Base-by-base conservation (phyloP, 2,113 vertebrate genomes). In the Caranx melampygus region DNA sequence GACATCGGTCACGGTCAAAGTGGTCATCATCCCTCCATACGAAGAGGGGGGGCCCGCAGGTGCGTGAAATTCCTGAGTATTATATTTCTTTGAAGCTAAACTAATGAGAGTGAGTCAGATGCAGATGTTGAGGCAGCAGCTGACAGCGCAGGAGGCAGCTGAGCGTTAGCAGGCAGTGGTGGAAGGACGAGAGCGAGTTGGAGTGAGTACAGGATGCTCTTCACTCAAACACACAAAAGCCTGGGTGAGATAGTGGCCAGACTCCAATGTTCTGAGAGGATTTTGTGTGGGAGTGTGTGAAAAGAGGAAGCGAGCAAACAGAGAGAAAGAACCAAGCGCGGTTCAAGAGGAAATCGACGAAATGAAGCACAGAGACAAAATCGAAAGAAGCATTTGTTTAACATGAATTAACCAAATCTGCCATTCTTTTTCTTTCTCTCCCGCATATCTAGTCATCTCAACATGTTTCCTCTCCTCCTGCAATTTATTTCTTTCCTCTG, bases 1-100 rank as follows among this genome's bases (percentile, higher is more conserved):
- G 73, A 98, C 97, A 0, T 98, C 97, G 0, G 97, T 98, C 89
- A 98, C 97, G 0, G 97, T 98, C 79, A 98, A 98, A 87, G 97
- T 98, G 84, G 96, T 97, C 90, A 97, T 98, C 87, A 96, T 98
- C 52, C 97, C 97, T 0, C 97, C 97, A 0, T 97, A 96, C 0
- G 97, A 97, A 49, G 96, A 98, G 0, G 96, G 97, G 12, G 94
- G 93, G 0, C 97, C 97, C 96, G 97, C 78, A 96, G 97, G 97
- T 98, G 86, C 73, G 94, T 70, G 45, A 0, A 10, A 8, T 16
- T n/a, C 54, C 54, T 20, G 52, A 31, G 10, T 71, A 34, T 58
- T 63, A 13, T 20, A 33, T 60, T 58, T 21, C 49, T 77, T 68
- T 57, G 33, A 69, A 68, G 79, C 58, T 2, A 0, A 79, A 52